Percentiles rank a stretch among this genome's conserved stretches.
Evolutionary conservation across 2,113 vertebrate genomes (phyloP).

Genomic region (Ciconia stormi): DNA sequence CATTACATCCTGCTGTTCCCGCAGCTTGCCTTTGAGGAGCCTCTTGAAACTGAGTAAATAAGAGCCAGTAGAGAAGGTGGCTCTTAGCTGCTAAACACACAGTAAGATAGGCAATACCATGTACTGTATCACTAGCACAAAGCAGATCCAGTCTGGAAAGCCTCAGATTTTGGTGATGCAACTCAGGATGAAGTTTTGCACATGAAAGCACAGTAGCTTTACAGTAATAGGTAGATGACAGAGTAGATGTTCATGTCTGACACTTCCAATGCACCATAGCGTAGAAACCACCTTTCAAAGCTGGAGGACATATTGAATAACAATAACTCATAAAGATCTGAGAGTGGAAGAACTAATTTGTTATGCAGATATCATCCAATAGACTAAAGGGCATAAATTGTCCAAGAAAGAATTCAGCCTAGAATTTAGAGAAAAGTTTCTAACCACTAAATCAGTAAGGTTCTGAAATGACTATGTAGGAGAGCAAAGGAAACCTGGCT

Average conservation of each 20-base stretch:
- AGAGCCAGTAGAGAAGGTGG: not conserved
- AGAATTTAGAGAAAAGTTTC: not conserved
- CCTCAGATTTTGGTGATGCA: not conserved
- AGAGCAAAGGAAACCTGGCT: not conserved
- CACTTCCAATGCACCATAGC: not conserved
- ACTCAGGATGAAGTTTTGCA: not conserved
- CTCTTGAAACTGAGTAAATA: not conserved
- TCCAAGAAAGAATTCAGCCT: not conserved
- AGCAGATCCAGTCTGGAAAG: not conserved
- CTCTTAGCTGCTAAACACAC: not conserved
- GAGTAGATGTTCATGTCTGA: not conserved
- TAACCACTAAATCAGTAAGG: not conserved
- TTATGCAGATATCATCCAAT: not conserved
- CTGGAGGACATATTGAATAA: not conserved
- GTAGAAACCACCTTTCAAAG: not conserved
- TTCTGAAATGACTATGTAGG: not conserved
- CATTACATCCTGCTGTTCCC: not conserved
- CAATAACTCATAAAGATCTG: not conserved
- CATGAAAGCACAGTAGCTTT: not conserved
- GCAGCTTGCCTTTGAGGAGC: not conserved
- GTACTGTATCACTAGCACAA: not conserved
- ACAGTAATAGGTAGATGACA: not conserved
- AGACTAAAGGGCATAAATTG: not conserved
- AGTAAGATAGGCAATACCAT: not conserved
- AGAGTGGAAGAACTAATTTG: not conserved